These are phyloP conservation scores for Alviniconcha marisindica DNA, from an alignment of 1,140 invertebrate genomes.

Conservation along the genomic window DNA sequence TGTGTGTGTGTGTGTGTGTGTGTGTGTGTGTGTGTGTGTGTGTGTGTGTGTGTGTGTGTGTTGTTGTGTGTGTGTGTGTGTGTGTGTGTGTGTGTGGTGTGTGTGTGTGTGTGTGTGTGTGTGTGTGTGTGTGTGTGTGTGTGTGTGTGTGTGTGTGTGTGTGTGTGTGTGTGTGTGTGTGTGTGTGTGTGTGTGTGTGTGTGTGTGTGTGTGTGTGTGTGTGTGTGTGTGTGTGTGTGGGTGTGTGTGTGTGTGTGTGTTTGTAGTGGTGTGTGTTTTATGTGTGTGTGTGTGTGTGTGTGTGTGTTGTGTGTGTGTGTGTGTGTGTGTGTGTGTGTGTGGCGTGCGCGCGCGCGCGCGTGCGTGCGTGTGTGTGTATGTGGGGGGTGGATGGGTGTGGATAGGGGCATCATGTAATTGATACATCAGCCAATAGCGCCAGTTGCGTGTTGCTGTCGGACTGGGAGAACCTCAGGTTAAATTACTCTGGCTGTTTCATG, in stretches of 20 bases:
- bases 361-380: not conserved
- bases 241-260: not conserved
- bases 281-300: not conserved
- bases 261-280: not conserved
- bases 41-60: too few relatives aligned
- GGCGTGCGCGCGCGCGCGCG: not conserved
- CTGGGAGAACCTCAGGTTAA: too few relatives aligned
- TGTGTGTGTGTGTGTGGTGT: too few relatives aligned
- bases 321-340: not conserved
- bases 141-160: conserved; percentile 9
- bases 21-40: too few relatives aligned
- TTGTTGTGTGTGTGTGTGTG: too few relatives aligned
- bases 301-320: not conserved
- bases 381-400: not conserved
- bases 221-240: not conserved
- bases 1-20: too few relatives aligned
- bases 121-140: too few relatives aligned
- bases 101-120: too few relatives aligned
- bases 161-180: conserved; percentile 28
- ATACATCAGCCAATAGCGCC: not conserved
- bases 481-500: too few relatives aligned
- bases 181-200: conserved; percentile 15
- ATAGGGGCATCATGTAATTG: not conserved
- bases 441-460: not conserved
- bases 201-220: not conserved